A percentile compares a stretch with the other conserved stretches of the same genome.
Conservation (phyloP, 2,113 vertebrate genomes). For the Lathamus discolor region DNA sequence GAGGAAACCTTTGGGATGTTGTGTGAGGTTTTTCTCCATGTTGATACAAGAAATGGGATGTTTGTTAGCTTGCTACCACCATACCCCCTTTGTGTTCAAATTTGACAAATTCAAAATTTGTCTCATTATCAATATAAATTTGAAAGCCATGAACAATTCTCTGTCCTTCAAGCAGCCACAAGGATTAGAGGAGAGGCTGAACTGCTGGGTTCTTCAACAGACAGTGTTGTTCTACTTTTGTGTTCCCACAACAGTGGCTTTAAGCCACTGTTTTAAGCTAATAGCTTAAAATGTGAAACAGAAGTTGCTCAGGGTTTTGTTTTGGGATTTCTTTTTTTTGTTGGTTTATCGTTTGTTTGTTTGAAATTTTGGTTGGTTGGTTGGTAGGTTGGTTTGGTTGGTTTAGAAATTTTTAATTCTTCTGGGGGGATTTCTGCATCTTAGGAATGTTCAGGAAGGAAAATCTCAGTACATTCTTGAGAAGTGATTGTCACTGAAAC, state of each 20-base stretch:
- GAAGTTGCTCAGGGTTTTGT: neutral
- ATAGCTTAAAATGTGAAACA: neutral
- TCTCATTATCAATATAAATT: neutral
- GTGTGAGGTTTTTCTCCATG: neutral
- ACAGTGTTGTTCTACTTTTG: neutral
- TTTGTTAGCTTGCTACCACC: neutral
- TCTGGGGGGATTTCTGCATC: neutral
- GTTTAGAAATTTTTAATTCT: neutral
- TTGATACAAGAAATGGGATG: neutral
- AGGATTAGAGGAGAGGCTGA: neutral
- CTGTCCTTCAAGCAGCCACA: neutral
- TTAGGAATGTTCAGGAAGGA: neutral
- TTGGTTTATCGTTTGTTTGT: neutral
- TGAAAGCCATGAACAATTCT: neutral
- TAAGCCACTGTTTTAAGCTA: neutral
- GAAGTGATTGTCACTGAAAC: neutral
- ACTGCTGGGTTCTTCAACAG: neutral
- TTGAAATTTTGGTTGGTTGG: neutral
- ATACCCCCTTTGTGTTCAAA: neutral
- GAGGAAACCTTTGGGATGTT: neutral
- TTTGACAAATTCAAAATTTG: neutral
- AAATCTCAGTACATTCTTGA: neutral
- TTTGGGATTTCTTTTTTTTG: neutral
- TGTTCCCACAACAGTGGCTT: neutral
- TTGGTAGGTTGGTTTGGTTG: neutral